Evolutionary conservation across 23 tunicate genomes (phyloP), one percentile per base, ranked within the genome.

Genomic region (Halocynthia aurantium): DNA sequence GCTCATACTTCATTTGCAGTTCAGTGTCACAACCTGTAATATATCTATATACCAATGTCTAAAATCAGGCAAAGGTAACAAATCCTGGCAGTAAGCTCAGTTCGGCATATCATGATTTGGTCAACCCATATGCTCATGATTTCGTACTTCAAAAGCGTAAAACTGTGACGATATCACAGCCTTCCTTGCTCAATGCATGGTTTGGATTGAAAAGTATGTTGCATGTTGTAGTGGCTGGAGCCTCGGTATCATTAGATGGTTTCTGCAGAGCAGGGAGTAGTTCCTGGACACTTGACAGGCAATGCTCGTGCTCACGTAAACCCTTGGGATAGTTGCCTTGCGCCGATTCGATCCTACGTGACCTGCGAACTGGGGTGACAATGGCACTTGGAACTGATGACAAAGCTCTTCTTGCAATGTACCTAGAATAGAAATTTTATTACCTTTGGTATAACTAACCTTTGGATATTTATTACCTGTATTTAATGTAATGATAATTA

Each of bases 361-460:
- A 84, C 55, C 88, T 55, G 9, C 88, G 64, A 7, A 84, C 88
- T 7, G 88, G 88, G 6, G 88, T 84, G 9, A 84, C 76, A 7
- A 84, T 77, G 49, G 76, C 88, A 53, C 64, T 84, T 11, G 81
- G 71, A 69, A 69, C 68, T 8, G 12, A 17, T n/a, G 83, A 77
- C 50, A 84, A 57, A 0, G 88, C 88, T 70, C 81, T 75, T 5
- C 77, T 78, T 15, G 78, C 49, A 8, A 71, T 58, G 49, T 20
- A 65, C 31, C 70, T 65, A 65, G 19, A 65, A 10, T 10, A n/a
- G 17, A 15, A 58, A 13, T 58, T 13, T 13, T 58, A 58, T 1
- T 31, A 31, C 44, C 44, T 31, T 31, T 31, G 44, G 44, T 31
- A 31, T 31, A 31, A 31, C 44, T 31, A 58, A 13, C 63, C 2